These are phyloP conservation scores for Glyptemys insculpta DNA, from an alignment of 2,797 vertebrate genomes.

Conservation along the genomic window DNA sequence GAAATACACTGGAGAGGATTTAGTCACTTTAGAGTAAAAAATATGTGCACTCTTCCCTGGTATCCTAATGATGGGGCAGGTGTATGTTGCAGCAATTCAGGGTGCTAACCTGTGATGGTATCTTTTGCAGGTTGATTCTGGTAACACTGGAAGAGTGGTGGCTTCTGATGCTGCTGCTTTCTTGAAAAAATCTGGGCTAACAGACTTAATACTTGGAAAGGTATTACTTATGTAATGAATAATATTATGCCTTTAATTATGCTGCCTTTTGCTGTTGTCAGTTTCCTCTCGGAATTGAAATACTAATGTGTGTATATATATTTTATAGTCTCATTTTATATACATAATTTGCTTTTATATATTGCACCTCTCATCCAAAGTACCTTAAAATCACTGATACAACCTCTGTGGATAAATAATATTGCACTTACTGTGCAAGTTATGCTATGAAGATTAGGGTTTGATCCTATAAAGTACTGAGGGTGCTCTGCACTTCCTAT, in stretches of 20 bases:
- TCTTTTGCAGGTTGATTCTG: constrained; percentile 89
- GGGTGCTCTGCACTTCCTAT: background rate
- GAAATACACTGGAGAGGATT: background rate
- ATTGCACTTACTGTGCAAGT: background rate
- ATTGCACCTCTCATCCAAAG: background rate
- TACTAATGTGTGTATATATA: background rate
- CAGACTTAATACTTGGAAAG: constrained; percentile 96
- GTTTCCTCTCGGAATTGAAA: background rate
- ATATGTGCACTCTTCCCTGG: background rate
- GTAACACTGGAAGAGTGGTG: constrained; percentile 90
- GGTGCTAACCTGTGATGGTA: background rate
- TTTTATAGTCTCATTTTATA: too few species aligned
- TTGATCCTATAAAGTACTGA: background rate
- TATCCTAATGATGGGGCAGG: background rate
- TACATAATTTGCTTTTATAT: background rate
- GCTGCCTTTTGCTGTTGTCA: background rate
- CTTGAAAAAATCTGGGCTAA: constrained; percentile 95
- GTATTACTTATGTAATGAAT: constrained; percentile 78
- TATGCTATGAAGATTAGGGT: background rate
- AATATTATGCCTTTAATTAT: background rate
- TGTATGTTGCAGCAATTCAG: background rate
- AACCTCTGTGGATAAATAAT: background rate
- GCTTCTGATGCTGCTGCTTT: constrained; percentile 96
- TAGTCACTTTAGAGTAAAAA: background rate
- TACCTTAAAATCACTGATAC: background rate